These are phyloP conservation scores for Alloplasta piceator DNA, from an alignment of 2,888 invertebrate species.

Conservation along the genomic window DNA sequence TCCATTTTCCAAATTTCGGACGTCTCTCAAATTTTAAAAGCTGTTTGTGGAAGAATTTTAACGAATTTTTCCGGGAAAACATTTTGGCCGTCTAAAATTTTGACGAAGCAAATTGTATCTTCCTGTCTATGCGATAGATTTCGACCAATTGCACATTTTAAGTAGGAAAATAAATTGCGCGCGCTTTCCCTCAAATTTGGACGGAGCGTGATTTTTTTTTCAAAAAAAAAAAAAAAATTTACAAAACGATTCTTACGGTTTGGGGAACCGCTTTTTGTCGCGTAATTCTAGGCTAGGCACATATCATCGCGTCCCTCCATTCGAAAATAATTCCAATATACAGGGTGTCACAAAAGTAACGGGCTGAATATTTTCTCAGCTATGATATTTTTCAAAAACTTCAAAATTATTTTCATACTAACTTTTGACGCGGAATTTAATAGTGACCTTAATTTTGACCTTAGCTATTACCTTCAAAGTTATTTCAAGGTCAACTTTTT, in stretches of 20 bases:
- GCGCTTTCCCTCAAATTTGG: not conserved
- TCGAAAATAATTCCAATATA: constrained; percentile 32
- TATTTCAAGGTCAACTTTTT: too few species aligned
- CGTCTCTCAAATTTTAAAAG: not conserved
- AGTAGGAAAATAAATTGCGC: constrained; percentile 68
- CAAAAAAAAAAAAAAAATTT: constrained; percentile 28
- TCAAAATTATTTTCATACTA: too few species aligned
- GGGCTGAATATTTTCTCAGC: too few species aligned
- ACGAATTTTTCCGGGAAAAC: too few species aligned
- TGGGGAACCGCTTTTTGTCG: constrained; percentile 60
- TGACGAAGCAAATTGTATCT: constrained; percentile 28
- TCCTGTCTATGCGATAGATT: constrained; percentile 75
- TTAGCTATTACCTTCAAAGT: too few species aligned
- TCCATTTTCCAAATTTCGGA: not conserved
- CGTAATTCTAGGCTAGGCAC: constrained; percentile 77
- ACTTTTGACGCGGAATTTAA: too few species aligned
- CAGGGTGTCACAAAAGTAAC: constrained; percentile 1
- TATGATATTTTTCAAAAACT: too few species aligned
- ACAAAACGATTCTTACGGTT: not conserved
- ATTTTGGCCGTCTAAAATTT: too few species aligned
- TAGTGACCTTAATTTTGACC: too few species aligned
- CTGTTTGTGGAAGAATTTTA: not conserved
- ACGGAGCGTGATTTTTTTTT: constrained; percentile 14
- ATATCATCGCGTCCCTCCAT: constrained; percentile 80
- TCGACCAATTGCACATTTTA: constrained; percentile 80